These are phyloP conservation scores for Characodon lateralis DNA, from an alignment of 2,797 vertebrate species.

Conservation along the genomic window DNA sequence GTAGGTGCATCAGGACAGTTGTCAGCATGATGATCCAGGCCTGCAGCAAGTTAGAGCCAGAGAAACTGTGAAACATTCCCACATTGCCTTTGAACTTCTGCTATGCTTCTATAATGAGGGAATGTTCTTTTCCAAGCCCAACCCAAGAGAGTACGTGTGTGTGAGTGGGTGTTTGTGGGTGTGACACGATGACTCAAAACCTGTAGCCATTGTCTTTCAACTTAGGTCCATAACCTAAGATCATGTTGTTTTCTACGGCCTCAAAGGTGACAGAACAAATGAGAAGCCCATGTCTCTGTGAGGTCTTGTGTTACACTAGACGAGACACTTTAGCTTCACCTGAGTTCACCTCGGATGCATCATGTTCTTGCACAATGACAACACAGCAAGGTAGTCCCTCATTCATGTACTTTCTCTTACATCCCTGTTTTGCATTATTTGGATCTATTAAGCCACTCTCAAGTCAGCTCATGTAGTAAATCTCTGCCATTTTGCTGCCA, in stretches of 20 bases:
- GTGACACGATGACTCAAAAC: conserved; percentile 57
- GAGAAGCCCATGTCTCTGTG: conserved; percentile 12
- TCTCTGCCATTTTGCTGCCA: conserved; percentile 59
- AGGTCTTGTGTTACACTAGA: conserved; percentile 17
- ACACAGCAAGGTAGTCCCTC: conserved; percentile 33
- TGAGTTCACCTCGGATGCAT: conserved; percentile 48
- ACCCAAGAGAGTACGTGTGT: conserved; percentile 46
- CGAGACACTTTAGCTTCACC: conserved; percentile 36
- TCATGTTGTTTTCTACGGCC: conserved; percentile 47
- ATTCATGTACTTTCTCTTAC: conserved; percentile 35
- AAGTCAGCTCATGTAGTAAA: conserved; percentile 55
- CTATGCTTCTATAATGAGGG: conserved; percentile 63
- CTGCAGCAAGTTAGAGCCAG: conserved; percentile 53
- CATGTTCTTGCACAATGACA: conserved; percentile 30
- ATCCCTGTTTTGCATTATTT: conserved; percentile 56
- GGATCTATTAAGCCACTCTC: conserved; percentile 56
- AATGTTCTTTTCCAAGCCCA: conserved; percentile 64
- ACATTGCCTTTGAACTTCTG: conserved; percentile 60
- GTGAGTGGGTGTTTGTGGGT: conserved; percentile 15
- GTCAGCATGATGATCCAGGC: conserved; percentile 50
- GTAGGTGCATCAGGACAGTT: conserved; percentile 46
- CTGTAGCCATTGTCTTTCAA: conserved; percentile 60
- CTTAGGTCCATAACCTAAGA: conserved; percentile 47
- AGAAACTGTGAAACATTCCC: conserved; percentile 48
- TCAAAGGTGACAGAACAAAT: conserved; percentile 52